Evolutionary conservation across 2,888 invertebrate genomes (phyloP).

Genomic region (Limnephilus lunatus): DNA sequence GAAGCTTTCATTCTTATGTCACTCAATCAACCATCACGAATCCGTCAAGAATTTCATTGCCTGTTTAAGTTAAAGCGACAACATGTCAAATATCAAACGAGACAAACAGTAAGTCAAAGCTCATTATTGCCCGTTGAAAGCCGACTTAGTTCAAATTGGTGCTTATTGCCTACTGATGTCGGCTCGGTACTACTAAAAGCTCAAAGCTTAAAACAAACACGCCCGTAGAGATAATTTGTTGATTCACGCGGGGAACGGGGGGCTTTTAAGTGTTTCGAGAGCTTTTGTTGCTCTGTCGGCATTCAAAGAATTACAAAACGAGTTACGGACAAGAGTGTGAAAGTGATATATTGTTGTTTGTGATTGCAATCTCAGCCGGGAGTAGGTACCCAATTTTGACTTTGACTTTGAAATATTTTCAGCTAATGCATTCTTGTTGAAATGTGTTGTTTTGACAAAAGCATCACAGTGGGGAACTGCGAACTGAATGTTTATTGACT

Average conservation of each 20-base stretch:
- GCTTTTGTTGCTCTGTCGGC: constrained; percentile 35
- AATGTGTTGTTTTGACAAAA: background rate
- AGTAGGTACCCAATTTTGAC: background rate
- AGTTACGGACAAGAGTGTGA: constrained; percentile 17
- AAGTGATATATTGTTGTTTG: constrained; percentile 36
- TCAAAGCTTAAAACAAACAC: constrained; percentile 35
- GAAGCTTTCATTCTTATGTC: background rate
- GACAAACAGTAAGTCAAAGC: constrained; percentile 15
- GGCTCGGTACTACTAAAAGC: constrained; percentile 11
- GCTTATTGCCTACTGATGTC: constrained; percentile 40
- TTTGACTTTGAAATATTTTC: background rate
- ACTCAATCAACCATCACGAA: background rate
- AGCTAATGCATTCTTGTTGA: background rate
- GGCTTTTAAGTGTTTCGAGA: constrained; percentile 32
- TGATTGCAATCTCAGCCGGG: background rate
- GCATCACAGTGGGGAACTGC: too few species aligned
- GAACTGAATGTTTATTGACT: too few species aligned
- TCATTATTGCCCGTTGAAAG: constrained; percentile 21
- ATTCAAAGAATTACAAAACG: constrained; percentile 22
- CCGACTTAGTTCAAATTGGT: background rate
- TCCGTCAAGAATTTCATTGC: constrained; percentile 4
- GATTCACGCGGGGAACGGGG: constrained; percentile 29
- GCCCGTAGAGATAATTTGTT: constrained; percentile 19
- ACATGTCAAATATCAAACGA: constrained; percentile 19
- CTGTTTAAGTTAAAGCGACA: background rate